A percentile compares a stretch with the other conserved stretches of the same genome.
phyloP scores from a whole-genome alignment of 1,140 invertebrate species.

The Hirudo medicinalis region DNA sequence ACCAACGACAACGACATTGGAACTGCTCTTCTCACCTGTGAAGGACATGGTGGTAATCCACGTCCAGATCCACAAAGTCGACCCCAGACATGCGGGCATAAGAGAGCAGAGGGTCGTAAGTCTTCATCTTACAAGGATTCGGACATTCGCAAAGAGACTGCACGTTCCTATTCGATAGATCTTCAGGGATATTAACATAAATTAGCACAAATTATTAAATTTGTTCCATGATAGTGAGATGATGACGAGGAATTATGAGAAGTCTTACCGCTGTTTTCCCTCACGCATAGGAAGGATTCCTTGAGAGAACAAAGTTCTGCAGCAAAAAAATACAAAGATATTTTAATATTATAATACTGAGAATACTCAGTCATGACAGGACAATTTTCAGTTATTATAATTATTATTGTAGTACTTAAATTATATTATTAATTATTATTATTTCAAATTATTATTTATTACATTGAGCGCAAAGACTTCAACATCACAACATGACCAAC shows the following conservation, averaged over 20 bases:
- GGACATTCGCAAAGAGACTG: constrained; percentile 17
- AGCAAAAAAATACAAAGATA: background rate
- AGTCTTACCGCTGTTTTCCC: background rate
- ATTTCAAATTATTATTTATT: background rate
- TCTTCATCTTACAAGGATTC: constrained; percentile 9
- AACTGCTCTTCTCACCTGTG: too few species aligned
- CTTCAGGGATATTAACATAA: background rate
- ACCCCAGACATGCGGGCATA: constrained; percentile 6
- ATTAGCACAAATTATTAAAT: too few species aligned
- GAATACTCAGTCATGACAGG: too few species aligned
- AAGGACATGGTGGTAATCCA: too few species aligned
- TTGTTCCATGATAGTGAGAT: too few species aligned
- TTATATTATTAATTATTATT: constrained; percentile 6
- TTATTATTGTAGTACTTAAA: too few species aligned
- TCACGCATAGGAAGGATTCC: constrained; percentile 9
- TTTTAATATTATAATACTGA: too few species aligned
- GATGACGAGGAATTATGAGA: too few species aligned
- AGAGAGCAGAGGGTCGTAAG: constrained; percentile 16
- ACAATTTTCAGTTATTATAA: background rate
- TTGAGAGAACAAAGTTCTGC: constrained; percentile 4
- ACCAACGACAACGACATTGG: too few species aligned
- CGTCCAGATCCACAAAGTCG: constrained; percentile 5
- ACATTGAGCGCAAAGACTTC: too few species aligned
- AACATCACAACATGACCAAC: background rate
- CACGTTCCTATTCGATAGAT: background rate